Evolutionary conservation across 2,888 invertebrate species (phyloP), one percentile per base, ranked within the genome.

Genomic region (Lasiommata megera): DNA sequence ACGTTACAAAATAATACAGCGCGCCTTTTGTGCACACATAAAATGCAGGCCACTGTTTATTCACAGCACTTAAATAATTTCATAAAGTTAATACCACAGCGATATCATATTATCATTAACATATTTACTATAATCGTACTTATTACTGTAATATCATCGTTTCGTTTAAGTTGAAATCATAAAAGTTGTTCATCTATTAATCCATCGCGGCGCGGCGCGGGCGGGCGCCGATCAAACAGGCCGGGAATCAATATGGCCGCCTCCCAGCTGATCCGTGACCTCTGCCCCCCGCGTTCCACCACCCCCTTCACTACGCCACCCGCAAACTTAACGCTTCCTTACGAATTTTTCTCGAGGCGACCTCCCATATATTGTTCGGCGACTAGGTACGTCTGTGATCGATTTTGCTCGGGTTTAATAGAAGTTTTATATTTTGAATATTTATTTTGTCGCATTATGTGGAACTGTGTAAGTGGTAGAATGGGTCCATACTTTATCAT

Each of bases 191-290:
- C 83, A 79, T 87, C 84, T 87, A 87, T 87, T 89, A 89, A 88
- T 88, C 87, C 84, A 79, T 74, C 67, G 76, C 64, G 67, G 67
- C 65, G 69, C 64, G 71, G 77, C 71, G 79, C 74, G 79, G 77
- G 80, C 76, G 85, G 82, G 82, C 83, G 86, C 86, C 88, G 87
- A 88, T 88, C 88, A 88, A 88, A 86, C 86, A 87, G 86, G 86
- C 84, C 82, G 84, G 81, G 89, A 89, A 89, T 89, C 89, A 89
- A 89, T 89, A 89, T 88, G 89, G 88, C 87, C 84, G 88, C 86
- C 88, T 84, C 88, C 89, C 88, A 88, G 89, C 89, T 88, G 89
- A 89, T 89, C 88, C 87, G 87, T 84, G 86, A 86, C 87, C 88
- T 82, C 87, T 81, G 76, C 82, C 66, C 73, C 79, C 80, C 83